Percentiles rank a stretch among this genome's conserved stretches.
phyloP scores from a whole-genome alignment of 2,797 vertebrate species.

The Gadopsis marmoratus region DNA sequence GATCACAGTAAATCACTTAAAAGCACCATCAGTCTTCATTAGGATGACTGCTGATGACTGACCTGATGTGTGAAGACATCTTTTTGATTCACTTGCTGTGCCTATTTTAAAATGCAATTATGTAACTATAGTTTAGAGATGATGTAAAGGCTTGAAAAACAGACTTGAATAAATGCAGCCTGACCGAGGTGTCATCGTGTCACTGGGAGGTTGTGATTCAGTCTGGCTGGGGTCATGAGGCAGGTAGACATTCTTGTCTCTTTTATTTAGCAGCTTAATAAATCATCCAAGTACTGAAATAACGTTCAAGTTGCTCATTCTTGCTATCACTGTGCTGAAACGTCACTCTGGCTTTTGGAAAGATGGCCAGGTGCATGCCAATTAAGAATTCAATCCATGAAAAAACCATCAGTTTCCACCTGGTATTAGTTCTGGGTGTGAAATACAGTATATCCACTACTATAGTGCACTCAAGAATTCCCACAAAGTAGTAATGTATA shows the following conservation, averaged over 20 bases:
- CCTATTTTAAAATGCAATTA: slow-evolving; percentile 48
- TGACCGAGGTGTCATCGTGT: slow-evolving; percentile 9
- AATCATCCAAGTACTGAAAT: slow-evolving; percentile 47
- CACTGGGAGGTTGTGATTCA: slow-evolving; percentile 28
- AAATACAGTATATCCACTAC: slow-evolving; percentile 7
- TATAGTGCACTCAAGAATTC: not conserved
- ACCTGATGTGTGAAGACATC: slow-evolving; percentile 18
- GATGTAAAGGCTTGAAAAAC: slow-evolving; percentile 61
- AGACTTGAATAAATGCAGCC: slow-evolving; percentile 9
- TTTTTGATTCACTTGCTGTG: slow-evolving; percentile 32
- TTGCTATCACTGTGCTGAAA: slow-evolving; percentile 10
- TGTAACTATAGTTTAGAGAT: slow-evolving; percentile 51
- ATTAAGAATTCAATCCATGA: slow-evolving; percentile 1
- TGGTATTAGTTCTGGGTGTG: not conserved
- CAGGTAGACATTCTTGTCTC: slow-evolving; percentile 41
- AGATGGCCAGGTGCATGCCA: not conserved
- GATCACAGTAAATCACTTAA: slow-evolving; percentile 35
- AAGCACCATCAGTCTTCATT: slow-evolving; percentile 36
- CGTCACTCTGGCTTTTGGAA: slow-evolving; percentile 12
- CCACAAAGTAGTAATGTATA: not conserved
- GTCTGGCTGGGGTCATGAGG: slow-evolving; percentile 43
- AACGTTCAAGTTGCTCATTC: slow-evolving; percentile 25
- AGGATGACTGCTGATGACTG: slow-evolving; percentile 38
- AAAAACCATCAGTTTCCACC: not conserved
- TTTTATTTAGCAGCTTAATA: slow-evolving; percentile 58